phyloP scores from a whole-genome alignment of 2,888 invertebrate genomes.

The Monochamus alternatus region DNA sequence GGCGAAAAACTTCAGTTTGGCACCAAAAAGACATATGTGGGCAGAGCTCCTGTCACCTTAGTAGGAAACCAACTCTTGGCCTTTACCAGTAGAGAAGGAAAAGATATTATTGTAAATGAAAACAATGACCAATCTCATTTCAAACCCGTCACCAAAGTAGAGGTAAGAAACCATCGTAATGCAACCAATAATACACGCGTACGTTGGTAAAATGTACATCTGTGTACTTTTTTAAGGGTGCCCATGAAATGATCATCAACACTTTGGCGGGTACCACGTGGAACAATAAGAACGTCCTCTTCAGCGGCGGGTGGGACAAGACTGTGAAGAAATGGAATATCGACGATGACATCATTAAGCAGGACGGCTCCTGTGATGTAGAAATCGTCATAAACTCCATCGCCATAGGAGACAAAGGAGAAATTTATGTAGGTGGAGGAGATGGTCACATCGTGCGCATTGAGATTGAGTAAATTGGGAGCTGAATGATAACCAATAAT shows the following conservation, averaged over 20 bases:
- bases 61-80: conserved; percentile 64
- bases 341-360: conserved; percentile 51
- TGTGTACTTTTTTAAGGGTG: conserved; percentile 60
- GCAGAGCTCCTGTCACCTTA: conserved; percentile 74
- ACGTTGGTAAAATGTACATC: too few species aligned
- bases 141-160: conserved; percentile 73
- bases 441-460: conserved; percentile 72
- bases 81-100: conserved; percentile 73
- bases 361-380: conserved; percentile 55
- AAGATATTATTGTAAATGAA: conserved; percentile 74
- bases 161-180: conserved; percentile 66
- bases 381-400: conserved; percentile 62
- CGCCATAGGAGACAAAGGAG: conserved; percentile 58
- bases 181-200: too few species aligned
- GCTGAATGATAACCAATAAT: neutral
- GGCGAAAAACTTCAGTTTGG: conserved; percentile 59
- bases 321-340: conserved; percentile 70
- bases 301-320: conserved; percentile 72
- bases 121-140: conserved; percentile 71
- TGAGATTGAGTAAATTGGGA: conserved; percentile 47
- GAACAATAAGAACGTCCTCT: conserved; percentile 61
- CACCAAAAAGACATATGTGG: conserved; percentile 73
- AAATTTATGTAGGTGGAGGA: conserved; percentile 75
- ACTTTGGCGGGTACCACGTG: conserved; percentile 65
- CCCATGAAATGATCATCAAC: conserved; percentile 72